Evolutionary conservation across 2,888 invertebrate species (phyloP).

Genomic region (Cinara cedri): DNA sequence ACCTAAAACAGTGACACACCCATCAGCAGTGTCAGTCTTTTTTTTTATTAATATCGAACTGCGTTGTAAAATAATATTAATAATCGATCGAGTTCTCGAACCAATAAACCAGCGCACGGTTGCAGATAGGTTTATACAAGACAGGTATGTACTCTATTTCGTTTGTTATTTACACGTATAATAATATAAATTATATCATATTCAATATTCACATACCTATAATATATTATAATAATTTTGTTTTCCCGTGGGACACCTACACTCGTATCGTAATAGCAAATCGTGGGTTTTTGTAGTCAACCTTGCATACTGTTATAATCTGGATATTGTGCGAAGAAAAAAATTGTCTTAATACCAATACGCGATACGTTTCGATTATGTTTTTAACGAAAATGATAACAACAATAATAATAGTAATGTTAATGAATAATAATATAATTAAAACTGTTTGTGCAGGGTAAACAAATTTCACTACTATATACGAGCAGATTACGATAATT

Average conservation of each 20-base stretch:
- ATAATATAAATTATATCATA: too few species aligned
- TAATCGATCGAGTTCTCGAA: too few species aligned
- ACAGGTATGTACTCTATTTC: too few species aligned
- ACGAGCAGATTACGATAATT: slow-evolving; percentile 34
- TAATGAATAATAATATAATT: slow-evolving; percentile 12
- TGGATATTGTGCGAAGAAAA: background rate
- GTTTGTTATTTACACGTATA: background rate
- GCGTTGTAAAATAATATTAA: too few species aligned
- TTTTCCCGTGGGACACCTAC: slow-evolving; percentile 9
- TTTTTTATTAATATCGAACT: too few species aligned
- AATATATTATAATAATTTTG: background rate
- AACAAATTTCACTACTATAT: too few species aligned
- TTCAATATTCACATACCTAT: too few species aligned
- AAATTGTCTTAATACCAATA: background rate
- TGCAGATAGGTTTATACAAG: background rate
- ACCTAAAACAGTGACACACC: too few species aligned
- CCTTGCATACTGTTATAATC: slow-evolving; percentile 25
- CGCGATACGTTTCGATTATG: too few species aligned
- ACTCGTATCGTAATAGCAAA: background rate
- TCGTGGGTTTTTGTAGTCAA: slow-evolving; percentile 36
- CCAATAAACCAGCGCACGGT: too few species aligned
- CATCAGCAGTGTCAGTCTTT: too few species aligned
- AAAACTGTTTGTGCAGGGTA: background rate
- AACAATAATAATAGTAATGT: too few species aligned
- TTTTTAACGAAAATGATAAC: background rate